phyloP scores from a whole-genome alignment of 2,797 vertebrate species.

The Chaetodon trifasciatus region DNA sequence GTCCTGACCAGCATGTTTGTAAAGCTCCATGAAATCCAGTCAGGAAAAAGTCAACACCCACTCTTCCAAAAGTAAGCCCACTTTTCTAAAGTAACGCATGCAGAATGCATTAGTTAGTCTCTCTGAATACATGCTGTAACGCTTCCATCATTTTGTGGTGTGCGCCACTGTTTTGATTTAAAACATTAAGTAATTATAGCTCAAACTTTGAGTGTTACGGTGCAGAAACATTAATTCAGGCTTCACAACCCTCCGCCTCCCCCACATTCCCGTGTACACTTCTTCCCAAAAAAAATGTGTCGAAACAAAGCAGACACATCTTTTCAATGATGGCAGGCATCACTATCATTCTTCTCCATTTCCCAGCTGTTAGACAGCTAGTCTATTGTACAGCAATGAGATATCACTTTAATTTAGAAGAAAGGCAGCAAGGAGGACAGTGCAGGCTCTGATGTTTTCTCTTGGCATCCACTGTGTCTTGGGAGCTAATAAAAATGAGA shows the following conservation, averaged over 20 bases:
- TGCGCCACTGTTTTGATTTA: neutral
- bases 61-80: neutral
- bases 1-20: neutral
- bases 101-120: neutral
- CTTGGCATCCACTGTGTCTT: slow-evolving; percentile 67
- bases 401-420: slow-evolving; percentile 82
- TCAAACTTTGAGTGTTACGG: neutral
- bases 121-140: slow-evolving; percentile 1
- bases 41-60: neutral
- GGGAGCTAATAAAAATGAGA: slow-evolving; percentile 78
- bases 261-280: neutral
- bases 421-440: slow-evolving; percentile 67
- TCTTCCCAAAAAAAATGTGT: slow-evolving; percentile 14
- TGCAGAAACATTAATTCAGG: slow-evolving; percentile 1
- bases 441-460: slow-evolving; percentile 67
- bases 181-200: neutral
- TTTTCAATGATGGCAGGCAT: slow-evolving; percentile 45
- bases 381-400: slow-evolving; percentile 74
- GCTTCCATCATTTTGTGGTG: slow-evolving; percentile 4
- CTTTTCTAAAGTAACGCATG: neutral
- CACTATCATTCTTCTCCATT: slow-evolving; percentile 67
- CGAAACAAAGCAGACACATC: slow-evolving; percentile 42
- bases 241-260: slow-evolving; percentile 4
- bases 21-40: neutral
- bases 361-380: slow-evolving; percentile 62